Evolutionary conservation across 2,888 invertebrate genomes (phyloP).

Genomic region (Hartigia nigra): DNA sequence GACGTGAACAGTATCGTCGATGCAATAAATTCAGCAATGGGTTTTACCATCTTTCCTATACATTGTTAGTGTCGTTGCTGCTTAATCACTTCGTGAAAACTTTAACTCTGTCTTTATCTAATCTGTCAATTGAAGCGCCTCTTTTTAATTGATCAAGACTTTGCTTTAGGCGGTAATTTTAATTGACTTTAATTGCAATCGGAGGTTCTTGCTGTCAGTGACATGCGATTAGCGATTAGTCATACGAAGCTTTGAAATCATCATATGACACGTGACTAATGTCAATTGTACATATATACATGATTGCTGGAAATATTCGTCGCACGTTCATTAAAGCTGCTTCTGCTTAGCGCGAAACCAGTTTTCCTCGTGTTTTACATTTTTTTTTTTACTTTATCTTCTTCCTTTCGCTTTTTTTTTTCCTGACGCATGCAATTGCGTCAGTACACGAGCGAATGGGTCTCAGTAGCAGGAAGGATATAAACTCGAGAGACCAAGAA

Average conservation of each 20-base stretch:
- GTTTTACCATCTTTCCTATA: background rate
- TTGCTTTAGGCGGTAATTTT: background rate
- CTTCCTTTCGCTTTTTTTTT: background rate
- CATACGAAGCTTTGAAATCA: background rate
- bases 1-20: background rate
- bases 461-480: background rate
- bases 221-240: background rate
- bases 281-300: background rate
- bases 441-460: background rate
- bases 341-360: background rate
- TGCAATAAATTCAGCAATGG: background rate
- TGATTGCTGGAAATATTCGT: background rate
- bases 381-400: background rate
- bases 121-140: background rate
- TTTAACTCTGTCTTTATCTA: background rate
- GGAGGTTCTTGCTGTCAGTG: background rate
- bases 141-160: background rate
- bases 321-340: background rate
- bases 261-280: background rate
- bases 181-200: background rate
- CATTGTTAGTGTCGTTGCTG: no score
- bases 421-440: background rate
- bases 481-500: background rate
- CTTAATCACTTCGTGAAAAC: background rate
- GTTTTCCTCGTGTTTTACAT: background rate